Evolutionary conservation across 1,140 invertebrate genomes (phyloP).

Genomic region (Drosophila santomea): DNA sequence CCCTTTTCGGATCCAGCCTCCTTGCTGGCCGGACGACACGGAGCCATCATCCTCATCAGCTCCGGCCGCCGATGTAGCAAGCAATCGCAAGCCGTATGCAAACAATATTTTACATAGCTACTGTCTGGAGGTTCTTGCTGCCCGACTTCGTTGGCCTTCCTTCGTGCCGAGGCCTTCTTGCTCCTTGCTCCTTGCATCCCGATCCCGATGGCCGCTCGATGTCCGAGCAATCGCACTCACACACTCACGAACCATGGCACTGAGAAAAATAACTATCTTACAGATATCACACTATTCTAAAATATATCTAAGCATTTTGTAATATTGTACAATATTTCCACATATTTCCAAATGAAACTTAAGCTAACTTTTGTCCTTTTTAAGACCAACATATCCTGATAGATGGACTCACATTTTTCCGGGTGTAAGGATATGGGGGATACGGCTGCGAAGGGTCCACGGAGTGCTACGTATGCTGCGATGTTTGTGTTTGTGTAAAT

Average conservation of each 20-base stretch:
- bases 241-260: conserved; percentile 6
- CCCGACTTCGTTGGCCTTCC: conserved; percentile 77
- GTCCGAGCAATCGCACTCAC: conserved; percentile 59
- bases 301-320: no score
- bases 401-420: conserved; percentile 4
- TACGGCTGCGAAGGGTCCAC: conserved; percentile 35
- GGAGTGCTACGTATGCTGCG: conserved; percentile 45
- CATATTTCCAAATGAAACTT: no score
- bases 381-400: neutral
- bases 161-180: conserved; percentile 69
- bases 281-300: no score
- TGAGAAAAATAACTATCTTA: neutral
- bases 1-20: neutral
- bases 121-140: conserved; percentile 72
- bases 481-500: conserved; percentile 77
- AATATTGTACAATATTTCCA: no score
- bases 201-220: conserved; percentile 36
- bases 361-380: no score
- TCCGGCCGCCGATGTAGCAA: conserved; percentile 71
- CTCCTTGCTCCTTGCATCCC: conserved; percentile 65
- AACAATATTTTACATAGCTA: conserved; percentile 83
- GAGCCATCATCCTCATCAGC: conserved; percentile 61
- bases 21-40: conserved; percentile 39
- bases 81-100: conserved; percentile 84
- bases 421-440: conserved; percentile 23